phyloP scores from a whole-genome alignment of 2,888 invertebrate genomes.

The Nomada lathburiana region DNA sequence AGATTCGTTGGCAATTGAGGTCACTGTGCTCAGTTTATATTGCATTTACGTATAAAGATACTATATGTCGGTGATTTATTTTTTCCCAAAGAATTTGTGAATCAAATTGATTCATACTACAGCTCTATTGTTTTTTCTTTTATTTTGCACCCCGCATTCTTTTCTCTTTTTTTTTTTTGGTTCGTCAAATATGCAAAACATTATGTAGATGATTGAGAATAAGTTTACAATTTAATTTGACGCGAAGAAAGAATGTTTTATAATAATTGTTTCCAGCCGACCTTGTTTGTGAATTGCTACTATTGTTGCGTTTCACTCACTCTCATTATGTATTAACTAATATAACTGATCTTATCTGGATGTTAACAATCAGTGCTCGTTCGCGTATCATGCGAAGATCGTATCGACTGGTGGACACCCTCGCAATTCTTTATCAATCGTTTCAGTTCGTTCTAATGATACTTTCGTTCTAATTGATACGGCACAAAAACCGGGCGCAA shows the following conservation, averaged over 20 bases:
- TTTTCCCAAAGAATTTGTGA: no score
- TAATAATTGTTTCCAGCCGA: background rate
- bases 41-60: no score
- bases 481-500: constrained; percentile 27
- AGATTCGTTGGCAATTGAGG: background rate
- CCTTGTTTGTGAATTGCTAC: background rate
- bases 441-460: background rate
- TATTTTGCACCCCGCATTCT: no score
- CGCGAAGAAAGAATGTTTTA: background rate
- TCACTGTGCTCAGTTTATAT: no score
- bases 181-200: no score
- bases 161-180: no score
- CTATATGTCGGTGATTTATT: no score
- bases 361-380: constrained; percentile 5
- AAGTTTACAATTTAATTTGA: background rate
- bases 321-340: constrained; percentile 9
- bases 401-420: constrained; percentile 1
- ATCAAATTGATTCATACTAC: no score
- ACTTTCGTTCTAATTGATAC: constrained; percentile 19
- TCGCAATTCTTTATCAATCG: background rate
- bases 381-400: background rate
- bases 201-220: background rate
- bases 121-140: no score
- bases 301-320: background rate
- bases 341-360: background rate